phyloP scores from a whole-genome alignment of 2,888 invertebrate species.

The Biston betularia region DNA sequence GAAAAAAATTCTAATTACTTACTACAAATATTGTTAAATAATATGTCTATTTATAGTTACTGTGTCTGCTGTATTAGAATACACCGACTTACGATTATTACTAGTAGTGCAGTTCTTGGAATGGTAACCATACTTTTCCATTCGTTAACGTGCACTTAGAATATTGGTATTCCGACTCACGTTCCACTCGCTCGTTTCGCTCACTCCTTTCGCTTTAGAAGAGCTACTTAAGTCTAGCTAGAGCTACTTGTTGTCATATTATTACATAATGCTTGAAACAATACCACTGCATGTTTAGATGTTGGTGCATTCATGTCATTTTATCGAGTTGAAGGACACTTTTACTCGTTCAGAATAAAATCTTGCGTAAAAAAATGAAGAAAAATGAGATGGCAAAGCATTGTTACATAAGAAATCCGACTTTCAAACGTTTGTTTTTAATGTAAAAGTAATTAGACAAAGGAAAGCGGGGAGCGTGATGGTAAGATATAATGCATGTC shows the following conservation, averaged over 20 bases:
- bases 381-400: background rate
- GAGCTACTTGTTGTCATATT: constrained; percentile 50
- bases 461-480: no score
- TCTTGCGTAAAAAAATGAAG: background rate
- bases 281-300: constrained; percentile 26
- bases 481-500: no score
- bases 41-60: no score
- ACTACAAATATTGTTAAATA: no score
- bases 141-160: constrained; percentile 56
- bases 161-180: constrained; percentile 63
- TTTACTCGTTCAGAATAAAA: constrained; percentile 2
- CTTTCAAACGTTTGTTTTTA: no score
- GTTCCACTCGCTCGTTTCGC: constrained; percentile 39
- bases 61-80: background rate
- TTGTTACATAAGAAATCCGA: no score
- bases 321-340: constrained; percentile 30
- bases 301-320: constrained; percentile 14
- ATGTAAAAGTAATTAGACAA: no score
- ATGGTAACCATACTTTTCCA: background rate
- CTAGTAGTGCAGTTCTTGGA: background rate
- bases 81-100: background rate
- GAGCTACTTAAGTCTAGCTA: constrained; percentile 52
- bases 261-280: constrained; percentile 36
- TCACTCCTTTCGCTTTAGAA: constrained; percentile 35
- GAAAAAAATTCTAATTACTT: no score